Conservation (phyloP, 1,140 invertebrate genomes). For the Zophobas morio region DNA sequence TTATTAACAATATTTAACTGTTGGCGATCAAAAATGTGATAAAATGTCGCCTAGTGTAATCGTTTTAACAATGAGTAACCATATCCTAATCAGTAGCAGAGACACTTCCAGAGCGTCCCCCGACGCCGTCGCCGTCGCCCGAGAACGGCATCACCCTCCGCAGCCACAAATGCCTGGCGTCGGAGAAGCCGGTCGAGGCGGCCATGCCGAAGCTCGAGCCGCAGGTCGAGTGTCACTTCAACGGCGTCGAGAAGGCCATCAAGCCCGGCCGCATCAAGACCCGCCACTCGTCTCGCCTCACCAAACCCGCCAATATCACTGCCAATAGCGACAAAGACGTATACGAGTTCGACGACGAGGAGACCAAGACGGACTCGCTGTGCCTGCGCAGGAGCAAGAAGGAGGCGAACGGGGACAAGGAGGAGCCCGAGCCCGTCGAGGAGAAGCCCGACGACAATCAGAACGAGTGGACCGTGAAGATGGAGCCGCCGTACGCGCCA, state of each 20-base stretch:
- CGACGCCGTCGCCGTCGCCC: slow-evolving; percentile 1
- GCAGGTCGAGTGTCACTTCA: slow-evolving; percentile 52
- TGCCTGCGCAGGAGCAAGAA: slow-evolving; percentile 55
- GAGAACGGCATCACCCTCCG: slow-evolving; percentile 72
- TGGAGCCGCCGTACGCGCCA: slow-evolving; percentile 43
- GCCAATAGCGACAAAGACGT: slow-evolving; percentile 66
- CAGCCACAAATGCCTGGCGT: slow-evolving; percentile 73
- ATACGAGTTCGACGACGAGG: slow-evolving; percentile 70
- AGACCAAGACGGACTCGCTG: slow-evolving; percentile 53
- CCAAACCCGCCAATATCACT: slow-evolving; percentile 25
- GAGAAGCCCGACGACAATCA: slow-evolving; percentile 16
- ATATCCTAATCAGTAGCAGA: no score
- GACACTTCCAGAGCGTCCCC: slow-evolving; percentile 26
- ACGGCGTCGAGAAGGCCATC: slow-evolving; percentile 28
- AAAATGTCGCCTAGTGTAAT: no score
- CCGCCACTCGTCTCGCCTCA: slow-evolving; percentile 21
- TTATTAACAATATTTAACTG: no score
- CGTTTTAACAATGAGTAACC: no score
- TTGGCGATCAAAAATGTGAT: no score
- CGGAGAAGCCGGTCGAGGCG: slow-evolving; percentile 63
- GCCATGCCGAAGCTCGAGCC: slow-evolving; percentile 37
- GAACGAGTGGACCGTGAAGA: slow-evolving; percentile 39
- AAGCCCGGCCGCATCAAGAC: not conserved
- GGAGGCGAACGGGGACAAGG: slow-evolving; percentile 44
- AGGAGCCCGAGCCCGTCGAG: not conserved